A percentile compares a stretch with the other conserved stretches of the same genome.
Evolutionary conservation across 2,113 vertebrate species (phyloP).

Genomic region (Naja naja): DNA sequence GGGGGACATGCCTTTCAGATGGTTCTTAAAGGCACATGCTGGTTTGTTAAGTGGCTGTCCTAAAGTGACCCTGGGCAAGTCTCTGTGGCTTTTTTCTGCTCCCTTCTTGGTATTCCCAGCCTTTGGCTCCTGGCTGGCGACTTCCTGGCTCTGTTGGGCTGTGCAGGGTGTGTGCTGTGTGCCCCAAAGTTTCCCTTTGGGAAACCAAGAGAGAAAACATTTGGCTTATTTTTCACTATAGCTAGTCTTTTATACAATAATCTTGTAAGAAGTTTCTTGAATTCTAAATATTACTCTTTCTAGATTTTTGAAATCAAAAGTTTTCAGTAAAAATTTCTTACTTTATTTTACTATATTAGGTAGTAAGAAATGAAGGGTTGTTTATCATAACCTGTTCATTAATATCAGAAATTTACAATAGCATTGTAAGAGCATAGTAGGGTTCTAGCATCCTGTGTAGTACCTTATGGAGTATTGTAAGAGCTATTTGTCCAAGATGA

Average conservation of each 20-base stretch:
- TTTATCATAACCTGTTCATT: conserved; percentile 97
- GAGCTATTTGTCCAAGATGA: conserved; percentile 87
- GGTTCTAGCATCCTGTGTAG: conserved; percentile 87
- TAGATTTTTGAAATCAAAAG: conserved; percentile 99
- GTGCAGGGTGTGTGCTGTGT: conserved; percentile 94
- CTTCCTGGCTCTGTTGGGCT: conserved; percentile 90
- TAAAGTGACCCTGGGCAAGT: conserved; percentile 51
- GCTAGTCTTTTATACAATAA: conserved; percentile 99
- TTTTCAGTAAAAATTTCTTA: conserved; percentile 99
- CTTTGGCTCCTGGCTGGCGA: conserved; percentile 81
- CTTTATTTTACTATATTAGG: conserved; percentile 99
- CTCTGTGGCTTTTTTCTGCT: conserved; percentile 91
- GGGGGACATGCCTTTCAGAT: conserved; percentile 63
- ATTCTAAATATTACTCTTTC: conserved; percentile 99
- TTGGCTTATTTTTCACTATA: conserved; percentile 99
- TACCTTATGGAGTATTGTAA: conserved; percentile 83
- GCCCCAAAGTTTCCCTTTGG: conserved; percentile 97
- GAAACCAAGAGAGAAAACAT: conserved; percentile 90
- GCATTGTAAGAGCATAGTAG: conserved; percentile 88
- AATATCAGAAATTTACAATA: conserved; percentile 91
- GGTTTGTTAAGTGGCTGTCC: not conserved
- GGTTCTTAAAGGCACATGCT: conserved; percentile 63
- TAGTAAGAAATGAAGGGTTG: conserved; percentile 99
- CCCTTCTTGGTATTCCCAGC: conserved; percentile 91
- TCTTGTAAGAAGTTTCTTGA: conserved; percentile 99